These are phyloP conservation scores for Oryzias javanicus DNA, from an alignment of 2,113 vertebrate species.

Conservation along the genomic window DNA sequence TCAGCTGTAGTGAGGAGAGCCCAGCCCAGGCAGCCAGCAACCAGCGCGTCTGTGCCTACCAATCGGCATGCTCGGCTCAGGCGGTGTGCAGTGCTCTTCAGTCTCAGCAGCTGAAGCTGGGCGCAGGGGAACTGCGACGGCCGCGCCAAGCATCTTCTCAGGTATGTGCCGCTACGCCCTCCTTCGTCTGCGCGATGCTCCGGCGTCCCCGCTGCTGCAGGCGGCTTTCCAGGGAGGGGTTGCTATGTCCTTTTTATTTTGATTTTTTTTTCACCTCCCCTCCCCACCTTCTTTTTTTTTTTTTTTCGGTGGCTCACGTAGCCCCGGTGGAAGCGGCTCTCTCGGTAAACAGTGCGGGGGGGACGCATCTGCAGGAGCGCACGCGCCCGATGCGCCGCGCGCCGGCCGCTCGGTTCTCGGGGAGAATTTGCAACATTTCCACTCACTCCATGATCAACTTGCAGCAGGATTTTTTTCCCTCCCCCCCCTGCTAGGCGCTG, in stretches of 20 bases:
- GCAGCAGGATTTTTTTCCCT: slow-evolving; percentile 6
- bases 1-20: slow-evolving; percentile 70
- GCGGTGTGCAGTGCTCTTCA: slow-evolving; percentile 67
- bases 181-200: slow-evolving; percentile 22
- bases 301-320: slow-evolving; percentile 36
- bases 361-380: slow-evolving; percentile 66
- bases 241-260: slow-evolving; percentile 8
- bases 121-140: slow-evolving; percentile 76
- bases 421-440: slow-evolving; percentile 41
- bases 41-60: slow-evolving; percentile 73
- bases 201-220: slow-evolving; percentile 34
- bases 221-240: slow-evolving; percentile 61
- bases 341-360: slow-evolving; percentile 67
- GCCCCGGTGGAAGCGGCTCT: slow-evolving; percentile 34
- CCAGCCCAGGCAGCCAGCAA: slow-evolving; percentile 74
- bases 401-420: slow-evolving; percentile 37
- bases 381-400: slow-evolving; percentile 39
- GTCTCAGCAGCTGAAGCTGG: slow-evolving; percentile 72
- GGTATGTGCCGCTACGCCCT: slow-evolving; percentile 67
- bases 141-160: slow-evolving; percentile 74
- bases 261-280: neutral
- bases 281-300: neutral
- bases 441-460: slow-evolving; percentile 53
- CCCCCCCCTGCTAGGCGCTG: slow-evolving; percentile 9
- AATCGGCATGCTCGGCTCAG: slow-evolving; percentile 75